A percentile compares a stretch with the other conserved stretches of the same genome.
Conservation (phyloP, 2,113 vertebrate species). For the Struthidea cinerea region DNA sequence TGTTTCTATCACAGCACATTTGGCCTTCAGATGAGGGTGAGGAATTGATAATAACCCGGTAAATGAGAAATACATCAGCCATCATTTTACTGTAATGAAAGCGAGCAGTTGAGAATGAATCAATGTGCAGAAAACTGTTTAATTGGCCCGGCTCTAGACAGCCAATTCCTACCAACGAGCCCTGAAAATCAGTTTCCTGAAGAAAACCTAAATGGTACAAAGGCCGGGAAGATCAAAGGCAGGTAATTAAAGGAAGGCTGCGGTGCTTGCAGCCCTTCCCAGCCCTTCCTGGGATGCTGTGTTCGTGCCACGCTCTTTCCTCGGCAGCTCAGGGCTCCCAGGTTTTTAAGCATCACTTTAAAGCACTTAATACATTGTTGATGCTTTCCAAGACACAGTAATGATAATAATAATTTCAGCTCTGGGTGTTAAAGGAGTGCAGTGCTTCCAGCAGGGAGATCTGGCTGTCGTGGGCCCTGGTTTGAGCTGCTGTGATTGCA, state of each 20-base stretch:
- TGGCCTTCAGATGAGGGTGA: not conserved
- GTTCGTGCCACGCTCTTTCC: not conserved
- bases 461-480: not conserved
- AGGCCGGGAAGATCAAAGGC: not conserved
- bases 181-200: not conserved
- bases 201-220: not conserved
- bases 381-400: not conserved
- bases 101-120: not conserved
- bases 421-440: not conserved
- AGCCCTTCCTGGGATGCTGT: not conserved
- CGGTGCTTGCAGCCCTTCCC: not conserved
- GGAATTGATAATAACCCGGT: not conserved
- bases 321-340: not conserved
- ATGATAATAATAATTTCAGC: not conserved
- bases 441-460: not conserved
- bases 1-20: not conserved
- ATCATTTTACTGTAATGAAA: constrained; percentile 29
- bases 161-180: not conserved
- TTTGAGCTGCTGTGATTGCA: not conserved
- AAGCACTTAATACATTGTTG: not conserved
- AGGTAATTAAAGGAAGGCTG: not conserved
- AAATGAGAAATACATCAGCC: constrained; percentile 50
- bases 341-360: not conserved
- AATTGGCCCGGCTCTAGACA: constrained; percentile 15
- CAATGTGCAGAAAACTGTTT: not conserved